A percentile compares a stretch with the other conserved stretches of the same genome.
Evolutionary conservation across 2,113 vertebrate genomes (phyloP).

Genomic region (Zosterops borbonicus): DNA sequence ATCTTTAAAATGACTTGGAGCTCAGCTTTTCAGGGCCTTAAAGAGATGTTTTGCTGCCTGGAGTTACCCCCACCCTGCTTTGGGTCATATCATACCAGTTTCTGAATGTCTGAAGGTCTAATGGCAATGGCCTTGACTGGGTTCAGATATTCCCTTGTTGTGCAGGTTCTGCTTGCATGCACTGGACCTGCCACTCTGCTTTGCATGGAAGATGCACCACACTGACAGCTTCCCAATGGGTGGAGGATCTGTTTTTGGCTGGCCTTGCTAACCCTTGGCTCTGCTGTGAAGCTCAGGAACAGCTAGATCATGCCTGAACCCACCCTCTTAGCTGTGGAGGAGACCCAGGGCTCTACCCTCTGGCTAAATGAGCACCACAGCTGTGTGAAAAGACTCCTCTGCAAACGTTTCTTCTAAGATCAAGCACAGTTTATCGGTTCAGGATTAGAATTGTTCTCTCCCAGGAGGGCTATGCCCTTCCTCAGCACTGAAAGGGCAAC

Average conservation of each 20-base stretch:
- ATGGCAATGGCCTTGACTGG: background rate
- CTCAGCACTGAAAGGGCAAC: slow-evolving; percentile 27
- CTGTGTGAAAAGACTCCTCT: background rate
- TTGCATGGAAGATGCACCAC: background rate
- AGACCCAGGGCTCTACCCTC: background rate
- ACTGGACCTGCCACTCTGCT: background rate
- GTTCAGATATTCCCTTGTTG: background rate
- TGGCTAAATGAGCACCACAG: background rate
- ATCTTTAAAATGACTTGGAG: background rate
- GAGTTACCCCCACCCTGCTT: background rate
- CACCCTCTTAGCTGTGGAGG: background rate
- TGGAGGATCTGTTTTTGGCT: background rate
- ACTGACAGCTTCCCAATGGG: background rate
- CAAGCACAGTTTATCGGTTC: background rate
- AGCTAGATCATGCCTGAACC: background rate
- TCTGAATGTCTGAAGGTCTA: background rate
- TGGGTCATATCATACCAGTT: background rate
- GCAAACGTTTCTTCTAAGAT: background rate
- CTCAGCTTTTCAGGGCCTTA: background rate
- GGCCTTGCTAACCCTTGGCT: background rate
- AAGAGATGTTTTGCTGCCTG: background rate
- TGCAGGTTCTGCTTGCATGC: background rate
- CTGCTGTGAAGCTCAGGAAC: background rate
- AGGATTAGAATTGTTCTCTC: background rate
- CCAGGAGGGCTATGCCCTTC: background rate